Evolutionary conservation across 2,797 vertebrate species (phyloP).

Genomic region (Zonotrichia albicollis): DNA sequence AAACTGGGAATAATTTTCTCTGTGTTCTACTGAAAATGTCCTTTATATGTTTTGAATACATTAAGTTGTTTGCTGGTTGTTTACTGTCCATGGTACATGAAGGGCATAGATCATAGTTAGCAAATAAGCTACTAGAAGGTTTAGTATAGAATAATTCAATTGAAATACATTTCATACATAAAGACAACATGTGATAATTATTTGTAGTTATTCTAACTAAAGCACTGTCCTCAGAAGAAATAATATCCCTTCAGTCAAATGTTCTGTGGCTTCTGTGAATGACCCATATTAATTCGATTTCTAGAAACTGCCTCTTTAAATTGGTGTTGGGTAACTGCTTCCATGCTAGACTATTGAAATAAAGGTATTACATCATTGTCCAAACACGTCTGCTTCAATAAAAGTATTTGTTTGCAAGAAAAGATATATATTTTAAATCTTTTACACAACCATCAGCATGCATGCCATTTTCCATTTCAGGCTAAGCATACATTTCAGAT

Average conservation of each 20-base stretch:
- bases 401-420: conserved; percentile 80
- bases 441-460: conserved; percentile 76
- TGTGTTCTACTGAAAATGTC: not conserved
- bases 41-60: conserved; percentile 7
- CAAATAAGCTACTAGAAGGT: conserved; percentile 44
- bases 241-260: conserved; percentile 79
- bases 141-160: conserved; percentile 34
- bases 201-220: conserved; percentile 73
- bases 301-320: conserved; percentile 80
- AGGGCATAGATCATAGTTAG: conserved; percentile 45
- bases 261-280: conserved; percentile 82
- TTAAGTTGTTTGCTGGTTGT: conserved; percentile 26
- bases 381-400: conserved; percentile 74
- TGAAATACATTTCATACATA: conserved; percentile 53
- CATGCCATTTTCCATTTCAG: conserved; percentile 83
- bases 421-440: conserved; percentile 69
- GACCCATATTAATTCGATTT: conserved; percentile 77
- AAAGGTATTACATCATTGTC: conserved; percentile 75
- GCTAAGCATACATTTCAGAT: conserved; percentile 81
- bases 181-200: conserved; percentile 56
- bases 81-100: conserved; percentile 47
- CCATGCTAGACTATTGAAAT: conserved; percentile 74
- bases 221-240: conserved; percentile 80
- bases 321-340: conserved; percentile 79
- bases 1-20: not conserved